Percentiles rank a stretch among this genome's conserved stretches.
Conservation (phyloP, 1,140 invertebrate species). For the Trypoxylus dichotomus region DNA sequence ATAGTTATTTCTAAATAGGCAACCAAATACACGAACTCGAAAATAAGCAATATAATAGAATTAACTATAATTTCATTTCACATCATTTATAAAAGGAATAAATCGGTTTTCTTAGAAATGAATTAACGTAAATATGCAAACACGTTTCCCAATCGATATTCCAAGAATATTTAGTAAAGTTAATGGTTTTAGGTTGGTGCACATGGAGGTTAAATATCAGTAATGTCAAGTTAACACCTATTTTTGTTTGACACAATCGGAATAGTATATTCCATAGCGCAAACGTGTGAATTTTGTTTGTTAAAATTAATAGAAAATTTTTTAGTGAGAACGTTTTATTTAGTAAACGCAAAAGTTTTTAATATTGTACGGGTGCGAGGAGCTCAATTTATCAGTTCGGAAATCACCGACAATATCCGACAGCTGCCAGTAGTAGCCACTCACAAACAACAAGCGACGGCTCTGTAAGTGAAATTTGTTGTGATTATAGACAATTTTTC, state of each 20-base stretch:
- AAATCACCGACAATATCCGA: constrained; percentile 29
- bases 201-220: not conserved
- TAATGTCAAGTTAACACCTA: constrained; percentile 18
- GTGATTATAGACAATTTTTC: constrained; percentile 31
- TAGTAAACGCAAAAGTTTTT: not conserved
- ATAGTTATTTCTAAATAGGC: no score
- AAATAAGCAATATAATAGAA: no score
- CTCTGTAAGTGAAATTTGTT: constrained; percentile 33
- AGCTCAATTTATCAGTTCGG: constrained; percentile 21
- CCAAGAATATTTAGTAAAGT: not conserved
- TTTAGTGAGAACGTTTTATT: constrained; percentile 1
- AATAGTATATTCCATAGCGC: not conserved
- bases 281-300: not conserved
- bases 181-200: not conserved
- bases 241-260: constrained; percentile 19
- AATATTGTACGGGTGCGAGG: not conserved
- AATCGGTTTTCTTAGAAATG: not conserved
- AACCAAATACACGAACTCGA: no score
- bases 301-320: constrained; percentile 13
- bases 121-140: not conserved
- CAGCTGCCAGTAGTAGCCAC: constrained; percentile 28
- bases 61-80: no score
- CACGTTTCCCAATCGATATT: constrained; percentile 6
- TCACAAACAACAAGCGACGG: constrained; percentile 31
- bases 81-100: not conserved